Evolutionary conservation across 2,888 invertebrate genomes (phyloP), one percentile per base, ranked within the genome.

Genomic region (Clepsis dumicolana): DNA sequence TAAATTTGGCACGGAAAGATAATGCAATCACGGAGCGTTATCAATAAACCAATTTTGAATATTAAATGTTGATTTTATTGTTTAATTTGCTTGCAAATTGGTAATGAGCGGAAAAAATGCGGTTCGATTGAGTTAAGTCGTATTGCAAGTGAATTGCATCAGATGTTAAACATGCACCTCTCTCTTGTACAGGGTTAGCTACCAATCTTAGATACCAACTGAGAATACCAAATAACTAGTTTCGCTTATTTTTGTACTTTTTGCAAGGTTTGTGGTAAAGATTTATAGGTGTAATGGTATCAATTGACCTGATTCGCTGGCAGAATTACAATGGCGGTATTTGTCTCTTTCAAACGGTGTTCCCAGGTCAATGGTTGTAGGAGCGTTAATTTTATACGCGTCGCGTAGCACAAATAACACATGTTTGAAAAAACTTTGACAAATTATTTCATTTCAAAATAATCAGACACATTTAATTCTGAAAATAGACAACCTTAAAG

Each of bases 61-160:
- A 48, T 48, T 48, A 8, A 48, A 48, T 48, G 12, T 48, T 48
- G 12, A 21, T 48, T 48, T 48, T 48, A 48, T 48, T 48, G 21
- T 48, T 48, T 48, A 48, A 48, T 48, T 48, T 48, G 48, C 3
- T 48, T 21, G 8, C 48, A 48, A 48, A 48, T 48, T 48, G 48
- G 21, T 25, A 53, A 68, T 44, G 59, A 50, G 70, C 71, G 65
- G 68, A 61, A 75, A 78, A 83, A 87, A 88, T 87, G 86, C 81
- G 79, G 82, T 78, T 77, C 78, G 80, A 82, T 84, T 81, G 75
- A 80, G 83, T 81, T 80, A 83, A 82, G 84, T 83, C 81, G 83
- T 82, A 81, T 77, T 81, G 80, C 83, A 82, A 80, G 81, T 83
- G 81, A 82, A 79, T 90, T 89, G 86, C 88, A 84, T 87, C 88